Evolutionary conservation across 2,888 invertebrate genomes (phyloP).

Genomic region (Alviniconcha strummeri): DNA sequence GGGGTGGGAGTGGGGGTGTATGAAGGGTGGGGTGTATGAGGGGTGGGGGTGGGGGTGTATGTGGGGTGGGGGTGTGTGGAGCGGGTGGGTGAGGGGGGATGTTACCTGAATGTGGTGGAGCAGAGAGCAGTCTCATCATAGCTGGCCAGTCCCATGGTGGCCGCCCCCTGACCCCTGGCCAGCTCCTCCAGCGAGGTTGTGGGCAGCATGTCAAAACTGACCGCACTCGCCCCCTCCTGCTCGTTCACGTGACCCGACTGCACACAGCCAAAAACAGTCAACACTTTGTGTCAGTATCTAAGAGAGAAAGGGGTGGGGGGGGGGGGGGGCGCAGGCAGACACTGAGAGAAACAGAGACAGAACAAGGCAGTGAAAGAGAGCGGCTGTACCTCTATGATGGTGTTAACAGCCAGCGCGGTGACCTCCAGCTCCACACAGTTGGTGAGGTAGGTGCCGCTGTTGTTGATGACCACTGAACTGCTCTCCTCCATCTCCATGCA

Average conservation of each 20-base stretch:
- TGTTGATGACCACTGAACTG: conserved; percentile 76
- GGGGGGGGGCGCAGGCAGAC: too few relatives aligned
- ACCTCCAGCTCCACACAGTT: conserved; percentile 93
- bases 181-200: conserved; percentile 81
- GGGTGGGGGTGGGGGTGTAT: too few relatives aligned
- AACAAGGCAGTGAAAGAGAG: background rate
- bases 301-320: too few relatives aligned
- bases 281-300: too few relatives aligned
- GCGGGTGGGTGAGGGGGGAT: too few relatives aligned
- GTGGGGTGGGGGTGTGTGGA: too few relatives aligned
- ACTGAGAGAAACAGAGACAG: too few relatives aligned
- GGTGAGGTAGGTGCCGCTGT: conserved; percentile 79
- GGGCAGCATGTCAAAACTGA: conserved; percentile 81
- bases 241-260: conserved; percentile 87
- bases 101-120: conserved; percentile 84
- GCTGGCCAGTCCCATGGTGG: conserved; percentile 75
- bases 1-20: too few relatives aligned
- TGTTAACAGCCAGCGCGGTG: conserved; percentile 93
- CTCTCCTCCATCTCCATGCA: conserved; percentile 67
- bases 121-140: conserved; percentile 95
- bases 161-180: conserved; percentile 76
- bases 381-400: conserved; percentile 83
- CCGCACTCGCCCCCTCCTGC: conserved; percentile 87
- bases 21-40: too few relatives aligned
- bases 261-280: background rate